Evolutionary conservation across 2,888 invertebrate genomes (phyloP).

Genomic region (Ophioninae sp.): DNA sequence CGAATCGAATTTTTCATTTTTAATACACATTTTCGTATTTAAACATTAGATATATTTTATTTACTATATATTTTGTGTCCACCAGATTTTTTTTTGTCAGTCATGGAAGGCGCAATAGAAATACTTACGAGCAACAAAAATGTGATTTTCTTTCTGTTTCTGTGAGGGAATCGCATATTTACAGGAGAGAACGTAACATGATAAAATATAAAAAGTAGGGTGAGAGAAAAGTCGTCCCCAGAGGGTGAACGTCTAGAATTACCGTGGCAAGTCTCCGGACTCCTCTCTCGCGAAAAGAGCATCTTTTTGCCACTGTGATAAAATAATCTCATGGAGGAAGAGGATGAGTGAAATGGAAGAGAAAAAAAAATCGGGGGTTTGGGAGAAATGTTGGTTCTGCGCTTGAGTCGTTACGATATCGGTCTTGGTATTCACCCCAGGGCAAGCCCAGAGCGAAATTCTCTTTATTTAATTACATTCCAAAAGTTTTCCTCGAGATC

Average conservation of each 20-base stretch:
- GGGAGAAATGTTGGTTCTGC: not conserved
- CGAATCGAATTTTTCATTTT: no score
- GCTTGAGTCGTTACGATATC: not conserved
- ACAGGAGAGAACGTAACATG: slow-evolving; percentile 1
- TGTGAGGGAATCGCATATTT: slow-evolving; percentile 9
- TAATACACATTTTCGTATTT: not conserved
- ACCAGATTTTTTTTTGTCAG: not conserved
- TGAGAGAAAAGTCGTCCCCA: not conserved
- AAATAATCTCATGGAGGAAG: slow-evolving; percentile 1
- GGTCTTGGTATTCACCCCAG: not conserved
- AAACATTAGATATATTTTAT: not conserved
- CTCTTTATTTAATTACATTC: slow-evolving; percentile 3
- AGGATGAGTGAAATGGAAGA: not conserved
- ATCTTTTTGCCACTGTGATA: slow-evolving; percentile 19
- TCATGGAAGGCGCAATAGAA: not conserved
- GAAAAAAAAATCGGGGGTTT: not conserved
- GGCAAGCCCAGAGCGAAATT: not conserved
- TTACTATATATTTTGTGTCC: not conserved
- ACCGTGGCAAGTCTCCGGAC: slow-evolving; percentile 4
- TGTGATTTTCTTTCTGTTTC: not conserved
- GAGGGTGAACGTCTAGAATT: slow-evolving; percentile 19
- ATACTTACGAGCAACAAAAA: not conserved
- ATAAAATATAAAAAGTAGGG: slow-evolving; percentile 19
- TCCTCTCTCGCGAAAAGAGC: slow-evolving; percentile 16
- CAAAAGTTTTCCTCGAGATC: not conserved